A percentile compares a stretch with the other conserved stretches of the same genome.
Conservation (phyloP, 2,113 vertebrate genomes). For the Sardina pilchardus region DNA sequence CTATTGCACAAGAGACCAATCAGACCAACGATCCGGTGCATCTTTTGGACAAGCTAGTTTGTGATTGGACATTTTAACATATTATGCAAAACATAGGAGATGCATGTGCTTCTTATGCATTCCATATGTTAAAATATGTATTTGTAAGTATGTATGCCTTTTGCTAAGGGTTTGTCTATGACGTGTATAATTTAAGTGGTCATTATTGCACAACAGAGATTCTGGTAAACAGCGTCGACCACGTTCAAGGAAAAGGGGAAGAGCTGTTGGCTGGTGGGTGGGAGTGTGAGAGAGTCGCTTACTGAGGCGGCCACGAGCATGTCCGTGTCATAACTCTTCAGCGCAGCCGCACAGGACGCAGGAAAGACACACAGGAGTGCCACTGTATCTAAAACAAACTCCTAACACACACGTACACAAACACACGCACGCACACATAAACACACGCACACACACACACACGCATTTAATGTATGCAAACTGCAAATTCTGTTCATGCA, state of each 20-base stretch:
- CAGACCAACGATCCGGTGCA: too few species aligned
- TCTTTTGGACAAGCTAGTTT: too few species aligned
- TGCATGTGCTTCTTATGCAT: too few species aligned
- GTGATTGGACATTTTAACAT: too few species aligned
- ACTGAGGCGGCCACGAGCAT: slow-evolving; percentile 77
- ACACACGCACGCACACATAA: too few species aligned
- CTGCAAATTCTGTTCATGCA: background rate
- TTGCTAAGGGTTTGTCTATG: too few species aligned
- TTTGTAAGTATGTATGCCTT: too few species aligned
- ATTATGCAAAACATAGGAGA: too few species aligned
- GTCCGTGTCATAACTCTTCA: slow-evolving; percentile 58
- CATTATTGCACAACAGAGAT: background rate
- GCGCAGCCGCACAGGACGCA: slow-evolving; percentile 73
- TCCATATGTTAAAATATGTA: too few species aligned
- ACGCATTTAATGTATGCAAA: background rate
- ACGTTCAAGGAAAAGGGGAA: background rate
- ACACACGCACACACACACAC: too few species aligned
- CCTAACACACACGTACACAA: background rate
- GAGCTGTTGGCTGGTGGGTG: background rate
- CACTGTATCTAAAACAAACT: background rate
- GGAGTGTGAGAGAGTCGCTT: slow-evolving; percentile 44
- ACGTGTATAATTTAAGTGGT: background rate
- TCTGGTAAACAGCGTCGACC: too few species aligned
- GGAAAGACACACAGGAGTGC: slow-evolving; percentile 71
- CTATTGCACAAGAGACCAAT: too few species aligned